Evolutionary conservation across 2,888 invertebrate genomes (phyloP).

Genomic region (Drosophila mulleri): DNA sequence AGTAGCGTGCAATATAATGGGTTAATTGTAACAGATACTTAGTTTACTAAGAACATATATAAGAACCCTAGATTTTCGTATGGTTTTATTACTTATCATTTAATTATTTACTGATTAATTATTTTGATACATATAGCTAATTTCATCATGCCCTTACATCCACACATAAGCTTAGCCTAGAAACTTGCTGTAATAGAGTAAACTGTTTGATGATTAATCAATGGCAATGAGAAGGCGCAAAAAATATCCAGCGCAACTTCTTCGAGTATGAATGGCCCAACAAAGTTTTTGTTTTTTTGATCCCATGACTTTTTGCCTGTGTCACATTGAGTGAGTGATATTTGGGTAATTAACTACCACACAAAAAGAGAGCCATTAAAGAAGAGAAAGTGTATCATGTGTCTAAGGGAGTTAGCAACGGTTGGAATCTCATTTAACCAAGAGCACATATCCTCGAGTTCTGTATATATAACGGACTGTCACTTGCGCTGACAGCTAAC

Average conservation of each 20-base stretch:
- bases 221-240: slow-evolving; percentile 23
- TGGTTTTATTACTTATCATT: no score
- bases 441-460: slow-evolving; percentile 44
- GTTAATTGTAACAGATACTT: no score
- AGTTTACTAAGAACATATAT: no score
- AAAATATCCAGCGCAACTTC: slow-evolving; percentile 22
- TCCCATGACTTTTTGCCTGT: slow-evolving; percentile 52
- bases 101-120: no score
- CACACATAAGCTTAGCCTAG: no score
- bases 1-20: no score
- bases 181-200: slow-evolving; percentile 12
- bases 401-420: not conserved
- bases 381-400: not conserved
- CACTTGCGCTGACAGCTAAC: slow-evolving; percentile 71
- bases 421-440: slow-evolving; percentile 33
- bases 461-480: slow-evolving; percentile 61
- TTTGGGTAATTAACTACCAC: slow-evolving; percentile 71
- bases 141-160: no score
- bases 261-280: slow-evolving; percentile 15
- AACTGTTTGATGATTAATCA: slow-evolving; percentile 23
- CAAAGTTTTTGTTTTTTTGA: slow-evolving; percentile 7
- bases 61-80: no score
- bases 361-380: slow-evolving; percentile 7
- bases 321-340: slow-evolving; percentile 79
- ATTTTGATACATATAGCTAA: no score